Evolutionary conservation across 2,888 invertebrate genomes (phyloP), one percentile per base, ranked within the genome.

Genomic region (Chrysotoxum bicinctum): DNA sequence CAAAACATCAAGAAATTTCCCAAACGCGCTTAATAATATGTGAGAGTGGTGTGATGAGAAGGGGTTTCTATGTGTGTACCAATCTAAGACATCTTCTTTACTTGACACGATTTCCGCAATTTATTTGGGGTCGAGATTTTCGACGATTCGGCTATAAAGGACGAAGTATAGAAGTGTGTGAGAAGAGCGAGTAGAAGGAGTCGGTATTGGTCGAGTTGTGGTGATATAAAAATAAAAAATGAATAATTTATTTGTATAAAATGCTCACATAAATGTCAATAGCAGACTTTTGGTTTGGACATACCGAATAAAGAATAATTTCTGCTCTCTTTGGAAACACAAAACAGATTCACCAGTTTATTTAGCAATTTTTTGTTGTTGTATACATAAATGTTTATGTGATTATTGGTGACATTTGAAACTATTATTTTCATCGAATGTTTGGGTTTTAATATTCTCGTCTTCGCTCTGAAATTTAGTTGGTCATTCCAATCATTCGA

Each of bases 201-300:
- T n/a, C n/a, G n/a, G 43, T 64, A 7, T 64, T 45, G 45, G 64
- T 35, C 68, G 43, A 56, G 50, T 43, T 72, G 21, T 62, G 78
- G 83, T 64, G 40, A 74, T 78, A 78, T 78, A 83, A 83, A 73
- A 78, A 78, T 78, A 69, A 83, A 83, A 73, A 78, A 78, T 83
- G 68, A 83, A 83, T 83, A 83, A 78, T 78, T 78, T 78, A 77
- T 83, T 48, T 66, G 48, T 48, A 83, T 69, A 68, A 35, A 82
- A 76, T 66, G 77, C 37, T 73, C 77, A 62, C 54, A 74, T 83
- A 83, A 78, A 78, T 78, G 78, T 83, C 83, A 83, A 78, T 83
- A 48, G 43, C 58, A 69, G 66, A 32, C 62, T 45, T 62, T 56
- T 78, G 69, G 54, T 19, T 62, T 45, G 73, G 73, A 73, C 69